These are phyloP conservation scores for Australoheros facetus DNA, from an alignment of 2,797 vertebrate genomes.

Conservation along the genomic window DNA sequence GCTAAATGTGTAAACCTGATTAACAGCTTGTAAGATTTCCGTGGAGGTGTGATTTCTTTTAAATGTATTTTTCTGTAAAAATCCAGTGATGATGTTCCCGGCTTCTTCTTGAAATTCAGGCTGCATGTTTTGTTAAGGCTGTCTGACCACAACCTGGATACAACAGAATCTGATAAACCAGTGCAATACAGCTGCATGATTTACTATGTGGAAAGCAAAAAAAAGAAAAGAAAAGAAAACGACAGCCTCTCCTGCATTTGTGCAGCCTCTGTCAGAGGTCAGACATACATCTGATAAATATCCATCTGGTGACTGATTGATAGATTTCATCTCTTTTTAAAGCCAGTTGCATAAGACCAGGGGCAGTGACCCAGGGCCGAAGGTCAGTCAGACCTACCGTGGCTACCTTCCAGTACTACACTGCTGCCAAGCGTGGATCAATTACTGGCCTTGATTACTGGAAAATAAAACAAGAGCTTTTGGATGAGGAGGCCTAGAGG, in stretches of 20 bases:
- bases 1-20: not conserved
- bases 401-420: slow-evolving; percentile 34
- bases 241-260: slow-evolving; percentile 30
- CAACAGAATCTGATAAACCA: not conserved
- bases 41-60: not conserved
- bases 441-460: slow-evolving; percentile 53
- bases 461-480: slow-evolving; percentile 29
- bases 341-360: slow-evolving; percentile 41
- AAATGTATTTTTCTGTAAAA: not conserved
- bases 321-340: slow-evolving; percentile 53
- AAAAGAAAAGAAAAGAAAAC: not conserved
- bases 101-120: not conserved
- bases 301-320: slow-evolving; percentile 43
- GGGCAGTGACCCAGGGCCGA: slow-evolving; percentile 38
- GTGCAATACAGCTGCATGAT: slow-evolving; percentile 8
- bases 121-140: not conserved
- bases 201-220: slow-evolving; percentile 12
- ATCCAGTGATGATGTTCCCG: not conserved
- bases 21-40: not conserved
- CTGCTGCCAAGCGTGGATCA: slow-evolving; percentile 45
- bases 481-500: slow-evolving; percentile 13
- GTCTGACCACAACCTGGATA: not conserved
- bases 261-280: slow-evolving; percentile 14
- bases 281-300: slow-evolving; percentile 37
- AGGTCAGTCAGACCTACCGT: slow-evolving; percentile 44